phyloP scores from a whole-genome alignment of 64 coral and sea anemone species.

The Hydrozoanthus tunicans region DNA sequence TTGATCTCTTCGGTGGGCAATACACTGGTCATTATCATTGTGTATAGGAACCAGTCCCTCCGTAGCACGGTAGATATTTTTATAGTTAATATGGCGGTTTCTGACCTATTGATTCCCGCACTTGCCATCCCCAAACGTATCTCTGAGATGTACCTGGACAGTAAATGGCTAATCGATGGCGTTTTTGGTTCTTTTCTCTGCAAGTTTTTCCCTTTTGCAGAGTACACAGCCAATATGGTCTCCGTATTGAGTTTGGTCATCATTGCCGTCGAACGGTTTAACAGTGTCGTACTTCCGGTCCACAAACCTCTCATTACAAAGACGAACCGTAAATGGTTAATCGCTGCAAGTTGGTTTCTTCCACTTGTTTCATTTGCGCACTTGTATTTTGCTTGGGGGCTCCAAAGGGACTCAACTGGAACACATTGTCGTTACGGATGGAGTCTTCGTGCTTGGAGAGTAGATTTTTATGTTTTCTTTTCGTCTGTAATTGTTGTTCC shows the following conservation, averaged over 20 bases:
- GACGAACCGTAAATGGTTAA: not conserved
- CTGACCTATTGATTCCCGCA: conserved; percentile 29
- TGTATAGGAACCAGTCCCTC: conserved; percentile 34
- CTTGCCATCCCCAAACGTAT: conserved; percentile 32
- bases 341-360: conserved; percentile 23
- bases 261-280: conserved; percentile 27
- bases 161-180: conserved; percentile 25
- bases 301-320: conserved; percentile 34
- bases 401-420: not conserved
- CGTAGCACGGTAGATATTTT: conserved; percentile 42
- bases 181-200: conserved; percentile 41
- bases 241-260: conserved; percentile 21
- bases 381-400: conserved; percentile 8
- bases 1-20: conserved; percentile 26
- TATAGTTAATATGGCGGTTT: conserved; percentile 42
- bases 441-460: not conserved
- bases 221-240: conserved; percentile 25
- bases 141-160: not conserved
- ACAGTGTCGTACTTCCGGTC: conserved; percentile 22
- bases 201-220: conserved; percentile 47
- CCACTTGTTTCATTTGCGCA: not conserved
- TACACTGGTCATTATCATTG: conserved; percentile 31
- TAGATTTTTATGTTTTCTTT: conserved; percentile 49
- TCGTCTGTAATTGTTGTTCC: not conserved
- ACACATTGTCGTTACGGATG: conserved; percentile 7